These are phyloP conservation scores for Rhopilema esculentum DNA, from an alignment of 30 jellyfish, hydroid and myxozoan species.

Conservation along the genomic window DNA sequence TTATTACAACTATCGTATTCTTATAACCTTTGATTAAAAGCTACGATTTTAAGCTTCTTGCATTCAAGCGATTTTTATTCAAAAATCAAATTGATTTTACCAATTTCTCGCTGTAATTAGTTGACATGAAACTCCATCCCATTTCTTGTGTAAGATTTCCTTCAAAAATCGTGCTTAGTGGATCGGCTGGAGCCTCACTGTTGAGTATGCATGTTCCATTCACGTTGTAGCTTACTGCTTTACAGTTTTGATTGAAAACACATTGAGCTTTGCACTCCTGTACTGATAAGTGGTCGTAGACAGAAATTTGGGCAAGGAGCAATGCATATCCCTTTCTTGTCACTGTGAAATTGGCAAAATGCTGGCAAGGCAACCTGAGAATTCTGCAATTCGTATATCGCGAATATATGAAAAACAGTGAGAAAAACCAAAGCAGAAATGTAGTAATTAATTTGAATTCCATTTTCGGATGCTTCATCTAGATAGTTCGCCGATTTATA, in stretches of 20 bases:
- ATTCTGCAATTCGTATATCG: neutral
- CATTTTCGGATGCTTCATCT: too few relatives aligned
- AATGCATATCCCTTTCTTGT: neutral
- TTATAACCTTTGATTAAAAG: too few relatives aligned
- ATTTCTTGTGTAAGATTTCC: neutral
- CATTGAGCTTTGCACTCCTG: slow-evolving; percentile 4
- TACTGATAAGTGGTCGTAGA: neutral
- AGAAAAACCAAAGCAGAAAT: neutral
- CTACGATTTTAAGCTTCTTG: too few relatives aligned
- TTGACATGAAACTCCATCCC: slow-evolving; percentile 18
- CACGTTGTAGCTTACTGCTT: neutral
- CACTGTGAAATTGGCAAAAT: neutral
- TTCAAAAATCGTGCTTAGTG: neutral
- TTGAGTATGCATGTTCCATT: slow-evolving; percentile 27
- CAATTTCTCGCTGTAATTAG: slow-evolving; percentile 9
- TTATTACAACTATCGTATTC: too few relatives aligned
- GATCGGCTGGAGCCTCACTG: slow-evolving; percentile 16
- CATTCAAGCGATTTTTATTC: too few relatives aligned
- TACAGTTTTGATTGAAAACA: neutral
- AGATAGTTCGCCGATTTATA: too few relatives aligned
- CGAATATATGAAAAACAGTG: neutral
- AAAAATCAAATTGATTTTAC: too few relatives aligned
- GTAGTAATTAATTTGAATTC: too few relatives aligned
- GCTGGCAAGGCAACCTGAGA: neutral
- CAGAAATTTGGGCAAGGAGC: neutral